phyloP scores from a whole-genome alignment of 2,797 vertebrate species.

The Pseudomugil gertrudae region DNA sequence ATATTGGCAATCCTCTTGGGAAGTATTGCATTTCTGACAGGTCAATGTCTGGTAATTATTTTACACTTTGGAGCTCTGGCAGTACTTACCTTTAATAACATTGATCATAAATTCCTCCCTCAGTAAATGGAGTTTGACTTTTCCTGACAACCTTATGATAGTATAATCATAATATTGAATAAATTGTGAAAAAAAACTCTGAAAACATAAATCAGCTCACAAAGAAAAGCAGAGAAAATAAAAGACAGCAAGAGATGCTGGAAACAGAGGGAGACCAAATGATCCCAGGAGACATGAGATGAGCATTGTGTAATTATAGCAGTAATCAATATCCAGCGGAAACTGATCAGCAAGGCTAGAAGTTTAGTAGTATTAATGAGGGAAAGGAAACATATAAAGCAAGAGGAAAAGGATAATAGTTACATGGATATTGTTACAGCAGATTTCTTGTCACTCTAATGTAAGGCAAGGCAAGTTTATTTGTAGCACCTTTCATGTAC shows the following conservation, averaged over 20 bases:
- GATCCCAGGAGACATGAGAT: constrained; percentile 51
- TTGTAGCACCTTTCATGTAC: too few species aligned
- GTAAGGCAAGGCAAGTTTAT: too few species aligned
- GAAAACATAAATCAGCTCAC: constrained; percentile 31
- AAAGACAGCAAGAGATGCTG: constrained; percentile 17
- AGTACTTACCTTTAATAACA: too few species aligned
- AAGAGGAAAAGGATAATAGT: constrained; percentile 6
- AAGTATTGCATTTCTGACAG: too few species aligned
- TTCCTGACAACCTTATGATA: constrained; percentile 35
- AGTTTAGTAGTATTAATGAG: constrained; percentile 52
- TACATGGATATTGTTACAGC: constrained; percentile 19
- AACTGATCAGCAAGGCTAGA: constrained; percentile 66
- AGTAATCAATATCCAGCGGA: constrained; percentile 68
- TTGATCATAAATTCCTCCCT: too few species aligned
- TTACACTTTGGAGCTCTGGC: too few species aligned
- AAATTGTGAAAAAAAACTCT: constrained; percentile 45
- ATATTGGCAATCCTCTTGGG: too few species aligned
- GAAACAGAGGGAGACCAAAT: constrained; percentile 18
- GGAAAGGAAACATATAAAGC: constrained; percentile 20
- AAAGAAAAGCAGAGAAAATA: constrained; percentile 17
- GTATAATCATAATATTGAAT: constrained; percentile 46
- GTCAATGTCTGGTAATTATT: too few species aligned
- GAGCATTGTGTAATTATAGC: constrained; percentile 59
- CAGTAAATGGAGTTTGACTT: too few species aligned
- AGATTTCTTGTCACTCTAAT: constrained; percentile 2